These are phyloP conservation scores for Orthosia cruda DNA, from an alignment of 2,888 invertebrate genomes.

Conservation along the genomic window DNA sequence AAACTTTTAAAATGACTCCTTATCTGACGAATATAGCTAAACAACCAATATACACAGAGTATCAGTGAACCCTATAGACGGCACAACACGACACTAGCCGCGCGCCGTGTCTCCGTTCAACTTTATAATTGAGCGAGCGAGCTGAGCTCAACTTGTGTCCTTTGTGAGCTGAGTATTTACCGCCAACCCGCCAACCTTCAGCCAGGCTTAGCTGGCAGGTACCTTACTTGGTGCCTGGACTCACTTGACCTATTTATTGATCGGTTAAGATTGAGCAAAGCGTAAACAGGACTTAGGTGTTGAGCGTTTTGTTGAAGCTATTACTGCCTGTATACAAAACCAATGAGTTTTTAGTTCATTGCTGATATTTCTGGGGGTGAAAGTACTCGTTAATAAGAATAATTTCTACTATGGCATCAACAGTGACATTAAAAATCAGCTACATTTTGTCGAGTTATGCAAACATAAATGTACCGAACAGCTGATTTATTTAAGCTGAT, in stretches of 20 bases:
- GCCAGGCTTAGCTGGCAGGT: neutral
- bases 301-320: neutral
- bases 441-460: neutral
- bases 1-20: neutral
- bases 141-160: constrained; percentile 64
- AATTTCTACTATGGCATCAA: neutral
- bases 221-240: constrained; percentile 23
- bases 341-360: neutral
- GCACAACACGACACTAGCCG: constrained; percentile 18
- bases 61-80: constrained; percentile 1
- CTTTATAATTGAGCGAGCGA: constrained; percentile 71
- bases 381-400: neutral
- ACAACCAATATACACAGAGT: neutral
- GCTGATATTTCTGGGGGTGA: neutral
- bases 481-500: too few relatives aligned
- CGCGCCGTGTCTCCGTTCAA: constrained; percentile 50
- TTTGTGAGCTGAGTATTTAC: constrained; percentile 61
- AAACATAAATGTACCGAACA: neutral
- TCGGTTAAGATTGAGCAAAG: neutral
- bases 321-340: neutral
- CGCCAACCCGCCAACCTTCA: constrained; percentile 29
- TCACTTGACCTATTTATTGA: constrained; percentile 43
- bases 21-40: neutral
- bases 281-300: neutral
- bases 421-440: neutral